Base-by-base conservation (phyloP, 2,797 vertebrate genomes). In the Thamnophis elegans region DNA sequence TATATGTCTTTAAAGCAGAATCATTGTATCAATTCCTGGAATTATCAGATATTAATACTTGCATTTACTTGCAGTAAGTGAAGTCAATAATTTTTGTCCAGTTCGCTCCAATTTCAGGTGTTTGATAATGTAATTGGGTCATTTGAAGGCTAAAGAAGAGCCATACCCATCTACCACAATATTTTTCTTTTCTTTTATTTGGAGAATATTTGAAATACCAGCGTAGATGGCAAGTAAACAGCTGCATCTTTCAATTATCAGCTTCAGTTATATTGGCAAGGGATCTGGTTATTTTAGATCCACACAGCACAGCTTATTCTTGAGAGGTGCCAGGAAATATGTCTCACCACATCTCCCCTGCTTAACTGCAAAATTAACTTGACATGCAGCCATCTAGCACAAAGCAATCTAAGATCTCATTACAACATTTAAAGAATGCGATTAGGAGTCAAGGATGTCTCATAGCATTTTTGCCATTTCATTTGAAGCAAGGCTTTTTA, bases 301-400 rank as follows among this genome's bases (percentile, higher is more conserved):
- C 5, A 26, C 8, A 16, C 28, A 2, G 85, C 25, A 73, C 85
- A 89, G 6, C 7, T 53, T 89, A 85, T 91, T 92, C 59, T 62
- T 86, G 65, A 59, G 73, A 93, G 8, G 60, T 85, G 3, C 32
- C 85, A 91, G 28, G 87, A 91, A 92, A 18, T 59, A 25, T 82
- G 85, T 90, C 65, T 88, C 85, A 60, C n/a, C 53, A 65, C 26
- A 58, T 91, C 32, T 53, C 32, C 16, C 56, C 55, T 0, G 4
- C 51, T 89, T 91, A 0, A 56, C 82, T 59, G 59, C 85, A 90
- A 89, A 93, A 93, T 60, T 90, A 91, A 90, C 53, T 68, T 93
- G 28, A 88, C 59, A 92, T 22, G 14, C 4, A 95, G 26, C 11
- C 87, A 65, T 58, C 36, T 11, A 36, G 14, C 82, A 54, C 62